Conservation (phyloP, 1,140 invertebrate species). For the Drosophila pectinifera region DNA sequence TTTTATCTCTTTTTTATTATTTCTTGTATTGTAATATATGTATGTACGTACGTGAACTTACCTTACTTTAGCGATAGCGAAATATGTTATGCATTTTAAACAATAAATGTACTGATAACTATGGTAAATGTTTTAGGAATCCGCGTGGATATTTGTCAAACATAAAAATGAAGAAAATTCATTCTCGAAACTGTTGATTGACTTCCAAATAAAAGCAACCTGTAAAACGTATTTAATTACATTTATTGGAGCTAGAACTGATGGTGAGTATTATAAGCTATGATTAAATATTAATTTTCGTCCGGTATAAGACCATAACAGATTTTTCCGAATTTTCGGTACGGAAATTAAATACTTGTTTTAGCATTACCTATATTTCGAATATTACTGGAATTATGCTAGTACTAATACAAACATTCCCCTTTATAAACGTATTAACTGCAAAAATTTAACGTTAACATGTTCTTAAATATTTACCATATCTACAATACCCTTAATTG, state of each 20-base stretch:
- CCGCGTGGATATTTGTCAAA: background rate
- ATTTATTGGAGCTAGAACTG: background rate
- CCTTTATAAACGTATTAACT: too few relatives aligned
- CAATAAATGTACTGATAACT: conserved; percentile 68
- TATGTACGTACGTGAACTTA: conserved; percentile 63
- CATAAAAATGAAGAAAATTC: conserved; percentile 1
- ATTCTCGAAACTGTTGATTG: conserved; percentile 28
- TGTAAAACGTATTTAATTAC: conserved; percentile 9
- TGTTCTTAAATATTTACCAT: too few relatives aligned
- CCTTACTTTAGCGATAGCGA: conserved; percentile 63
- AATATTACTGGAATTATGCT: too few relatives aligned
- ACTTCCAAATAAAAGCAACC: conserved; percentile 22
- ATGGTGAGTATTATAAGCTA: too few relatives aligned
- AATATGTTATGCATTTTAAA: conserved; percentile 81
- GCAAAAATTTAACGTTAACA: too few relatives aligned
- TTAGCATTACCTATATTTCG: too few relatives aligned
- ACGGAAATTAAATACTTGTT: too few relatives aligned
- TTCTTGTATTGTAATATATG: conserved; percentile 48
- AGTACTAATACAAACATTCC: too few relatives aligned
- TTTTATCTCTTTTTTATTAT: conserved; percentile 48
- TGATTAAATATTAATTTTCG: too few relatives aligned
- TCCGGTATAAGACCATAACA: too few relatives aligned
- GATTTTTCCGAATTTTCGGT: too few relatives aligned
- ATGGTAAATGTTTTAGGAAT: conserved; percentile 21
- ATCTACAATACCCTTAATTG: too few relatives aligned